Percentiles rank a stretch among this genome's conserved stretches.
phyloP scores from a whole-genome alignment of 2,113 vertebrate species.

The Falco punctatus region DNA sequence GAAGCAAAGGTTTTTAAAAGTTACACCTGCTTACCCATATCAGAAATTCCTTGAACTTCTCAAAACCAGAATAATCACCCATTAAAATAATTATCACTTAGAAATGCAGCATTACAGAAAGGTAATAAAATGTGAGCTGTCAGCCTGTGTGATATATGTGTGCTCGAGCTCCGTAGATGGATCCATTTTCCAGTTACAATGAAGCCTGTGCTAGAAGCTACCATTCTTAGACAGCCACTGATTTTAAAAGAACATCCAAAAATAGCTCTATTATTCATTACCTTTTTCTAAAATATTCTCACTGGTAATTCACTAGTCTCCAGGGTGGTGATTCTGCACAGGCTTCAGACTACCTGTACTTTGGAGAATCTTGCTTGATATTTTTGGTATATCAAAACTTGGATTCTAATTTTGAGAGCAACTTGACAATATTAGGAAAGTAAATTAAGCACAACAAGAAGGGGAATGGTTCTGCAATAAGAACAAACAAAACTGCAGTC shows the following conservation, averaged over 20 bases:
- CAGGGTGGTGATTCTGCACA: not conserved
- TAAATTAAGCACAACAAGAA: not conserved
- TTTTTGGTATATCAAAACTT: not conserved
- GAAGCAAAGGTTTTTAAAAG: not conserved
- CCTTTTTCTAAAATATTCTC: not conserved
- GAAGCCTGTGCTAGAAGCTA: slow-evolving; percentile 14
- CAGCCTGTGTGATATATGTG: not conserved
- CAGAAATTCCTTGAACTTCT: not conserved
- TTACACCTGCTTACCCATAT: not conserved
- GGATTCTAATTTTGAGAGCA: slow-evolving; percentile 28
- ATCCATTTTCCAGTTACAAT: slow-evolving; percentile 1
- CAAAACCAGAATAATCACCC: not conserved
- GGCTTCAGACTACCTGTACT: not conserved
- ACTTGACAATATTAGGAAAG: not conserved
- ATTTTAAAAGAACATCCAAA: slow-evolving; percentile 29
- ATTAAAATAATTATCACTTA: slow-evolving; percentile 39
- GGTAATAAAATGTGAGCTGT: not conserved
- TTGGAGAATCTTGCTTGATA: not conserved
- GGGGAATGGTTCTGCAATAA: not conserved
- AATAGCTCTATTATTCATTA: slow-evolving; percentile 7
- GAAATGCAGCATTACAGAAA: slow-evolving; percentile 5
- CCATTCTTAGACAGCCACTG: not conserved
- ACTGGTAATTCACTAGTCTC: not conserved
- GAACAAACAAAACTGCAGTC: not conserved
- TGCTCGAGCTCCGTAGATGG: not conserved